These are phyloP conservation scores for Montifringilla adamsi DNA, from an alignment of 2,113 vertebrate genomes.

Conservation along the genomic window DNA sequence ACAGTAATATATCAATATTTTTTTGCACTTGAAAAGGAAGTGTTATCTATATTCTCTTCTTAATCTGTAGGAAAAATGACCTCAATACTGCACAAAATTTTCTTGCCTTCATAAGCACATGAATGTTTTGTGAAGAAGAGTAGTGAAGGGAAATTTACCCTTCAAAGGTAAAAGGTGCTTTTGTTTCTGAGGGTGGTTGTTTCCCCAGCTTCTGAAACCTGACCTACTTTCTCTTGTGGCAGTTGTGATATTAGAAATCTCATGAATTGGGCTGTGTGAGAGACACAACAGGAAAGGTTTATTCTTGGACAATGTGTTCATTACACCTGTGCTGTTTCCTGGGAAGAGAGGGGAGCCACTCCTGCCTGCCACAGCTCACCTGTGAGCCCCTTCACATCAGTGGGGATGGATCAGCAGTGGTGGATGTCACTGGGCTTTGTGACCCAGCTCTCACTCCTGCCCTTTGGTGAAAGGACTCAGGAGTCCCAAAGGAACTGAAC, in stretches of 20 bases:
- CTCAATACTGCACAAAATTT: background rate
- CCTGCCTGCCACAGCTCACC: background rate
- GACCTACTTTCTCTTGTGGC: conserved; percentile 41
- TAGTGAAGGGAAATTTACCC: background rate
- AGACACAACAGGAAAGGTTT: background rate
- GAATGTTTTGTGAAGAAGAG: background rate
- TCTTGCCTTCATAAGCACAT: background rate
- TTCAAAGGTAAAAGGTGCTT: background rate
- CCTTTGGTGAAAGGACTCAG: background rate
- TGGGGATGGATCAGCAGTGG: background rate
- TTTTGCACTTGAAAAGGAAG: background rate
- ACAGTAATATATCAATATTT: background rate
- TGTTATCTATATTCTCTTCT: background rate
- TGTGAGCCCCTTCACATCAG: background rate
- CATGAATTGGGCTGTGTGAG: background rate
- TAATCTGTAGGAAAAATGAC: background rate
- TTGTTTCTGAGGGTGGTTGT: background rate
- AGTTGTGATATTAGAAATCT: background rate
- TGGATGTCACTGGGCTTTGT: background rate
- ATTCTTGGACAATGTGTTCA: background rate
- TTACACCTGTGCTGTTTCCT: background rate
- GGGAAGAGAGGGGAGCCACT: background rate
- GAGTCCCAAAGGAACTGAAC: background rate
- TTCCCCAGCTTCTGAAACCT: conserved; percentile 29
- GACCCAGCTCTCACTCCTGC: background rate